Base-by-base conservation (phyloP, 1,140 invertebrate genomes). In the Triops longicaudatus region DNA sequence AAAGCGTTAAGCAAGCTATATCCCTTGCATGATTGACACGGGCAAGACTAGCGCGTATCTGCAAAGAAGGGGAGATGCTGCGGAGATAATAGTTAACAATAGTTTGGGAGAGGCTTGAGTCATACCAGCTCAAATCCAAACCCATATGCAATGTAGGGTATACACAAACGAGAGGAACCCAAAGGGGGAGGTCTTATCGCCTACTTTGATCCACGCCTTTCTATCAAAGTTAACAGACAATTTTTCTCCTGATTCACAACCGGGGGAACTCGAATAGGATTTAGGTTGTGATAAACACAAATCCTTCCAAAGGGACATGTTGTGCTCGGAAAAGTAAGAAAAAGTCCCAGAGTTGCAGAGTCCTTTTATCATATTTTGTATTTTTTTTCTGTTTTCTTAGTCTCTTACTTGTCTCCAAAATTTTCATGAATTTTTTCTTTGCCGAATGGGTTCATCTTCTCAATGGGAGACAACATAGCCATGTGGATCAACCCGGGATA, bases 151-250 rank as follows among this genome's bases (percentile, higher is more conserved):
- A 37, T 37, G 31, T 37, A 37, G 31, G 31, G 31, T 37, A 37
- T 37, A 37, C 31, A 37, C 31, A 37, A 7, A 37, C 31, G 7
- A 37, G 31, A 37, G n/a, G 50, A 14, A 63, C 50, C 50, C 50
- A 22, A n/a, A 17, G 17, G 50, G 22, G 22, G 22, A 6, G 22
- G 50, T 17, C 50, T 12, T 63, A 63, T 63, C 50, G n/a, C 50
- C 3, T 63, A 63, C 50, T 63, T 22, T 63, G 50, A 63, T 63
- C 50, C 50, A 22, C 50, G 50, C 50, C 50, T 63, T 63, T 63
- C 50, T 63, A 63, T 63, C 50, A 63, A 63, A 63, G 50, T 63
- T 63, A 63, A 63, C 50, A n/a, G 50, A 63, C 50, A 63, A 63
- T 63, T 63, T 63, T 63, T 22, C 50, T 63, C 50, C 17, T 63